Percentiles rank a stretch among this genome's conserved stretches.
phyloP scores from a whole-genome alignment of 2,888 invertebrate genomes.

The Netelia virgata region DNA sequence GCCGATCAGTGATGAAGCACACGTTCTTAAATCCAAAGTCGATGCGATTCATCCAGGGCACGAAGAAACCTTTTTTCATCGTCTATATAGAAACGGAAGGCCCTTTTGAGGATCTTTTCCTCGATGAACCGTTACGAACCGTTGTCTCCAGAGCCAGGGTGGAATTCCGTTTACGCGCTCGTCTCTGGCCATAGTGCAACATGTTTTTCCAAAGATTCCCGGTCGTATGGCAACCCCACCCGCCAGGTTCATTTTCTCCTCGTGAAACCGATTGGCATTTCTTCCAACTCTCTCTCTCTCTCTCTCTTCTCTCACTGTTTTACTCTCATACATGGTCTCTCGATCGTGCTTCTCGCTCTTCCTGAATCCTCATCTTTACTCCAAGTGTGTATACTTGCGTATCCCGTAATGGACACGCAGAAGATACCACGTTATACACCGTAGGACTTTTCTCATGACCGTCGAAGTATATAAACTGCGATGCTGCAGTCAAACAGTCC shows the following conservation, averaged over 20 bases:
- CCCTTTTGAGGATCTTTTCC: conserved; percentile 58
- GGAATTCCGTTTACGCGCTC: conserved; percentile 39
- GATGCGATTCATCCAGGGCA: no score
- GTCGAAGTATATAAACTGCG: conserved; percentile 40
- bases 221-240: conserved; percentile 10
- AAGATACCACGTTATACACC: conserved; percentile 26
- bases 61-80: background rate
- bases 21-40: no score
- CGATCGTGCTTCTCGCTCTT: conserved; percentile 46
- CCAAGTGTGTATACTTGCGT: conserved; percentile 9
- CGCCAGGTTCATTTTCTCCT: conserved; percentile 44
- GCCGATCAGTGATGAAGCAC: no score
- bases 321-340: conserved; percentile 21
- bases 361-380: conserved; percentile 51
- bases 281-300: conserved; percentile 40
- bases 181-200: conserved; percentile 39
- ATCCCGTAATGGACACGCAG: conserved; percentile 60
- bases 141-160: conserved; percentile 59
- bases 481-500: conserved; percentile 51
- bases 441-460: conserved; percentile 56
- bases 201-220: conserved; percentile 32
- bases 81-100: conserved; percentile 8
- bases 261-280: conserved; percentile 27
- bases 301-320: conserved; percentile 27
- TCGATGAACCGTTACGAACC: conserved; percentile 63